Base-by-base conservation (phyloP, 2,113 vertebrate species). In the Planiliza haematocheilus region DNA sequence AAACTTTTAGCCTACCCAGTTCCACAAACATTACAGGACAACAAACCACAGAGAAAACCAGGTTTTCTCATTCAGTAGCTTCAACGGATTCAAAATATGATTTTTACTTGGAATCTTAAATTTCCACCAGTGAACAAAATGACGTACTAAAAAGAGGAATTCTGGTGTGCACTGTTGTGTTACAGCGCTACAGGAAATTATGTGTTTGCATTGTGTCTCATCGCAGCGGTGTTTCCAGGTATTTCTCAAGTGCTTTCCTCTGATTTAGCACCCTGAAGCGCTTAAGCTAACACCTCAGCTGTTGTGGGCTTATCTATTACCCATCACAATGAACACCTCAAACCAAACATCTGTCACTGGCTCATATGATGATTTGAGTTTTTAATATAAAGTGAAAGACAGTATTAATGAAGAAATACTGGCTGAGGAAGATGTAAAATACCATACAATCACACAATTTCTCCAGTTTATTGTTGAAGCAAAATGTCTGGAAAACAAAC, bases 221-320 rank as follows among this genome's bases (percentile, higher is more conserved):
- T 72, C 68, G 48, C 24, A 73, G 66, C 70, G 62, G 45, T 59
- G 78, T 87, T 82, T 80, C 84, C 60, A 86, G 82, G 77, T 77
- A 50, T 65, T 49, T 60, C 60, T 82, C 51, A 65, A 87, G 79
- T 67, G 64, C 57, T 72, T 86, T 81, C 65, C 53, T 77, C 65
- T 34, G 53, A 66, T 74, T 68, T 36, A 21, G 39, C 10, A 20
- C 20, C 49, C 58, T 42, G 61, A 77, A 53, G 53, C 57, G 49
- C 52, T 63, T 79, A 56, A n/a, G 56, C 41, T 57, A 46, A 76
- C 74, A 81, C 70, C 59, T 75, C 6, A 60, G 49, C n/a, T 58
- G 58, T 60, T 49, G 46, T 51, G 39, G 37, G 49, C 70, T 77
- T 77, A 68, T 45, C 66, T n/a, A 58, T 57, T 17, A 75, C 13